A percentile compares a stretch with the other conserved stretches of the same genome.
phyloP scores from a whole-genome alignment of 30 jellyfish, hydroid and myxozoan genomes.

The Chrysaora quinquecirrha region DNA sequence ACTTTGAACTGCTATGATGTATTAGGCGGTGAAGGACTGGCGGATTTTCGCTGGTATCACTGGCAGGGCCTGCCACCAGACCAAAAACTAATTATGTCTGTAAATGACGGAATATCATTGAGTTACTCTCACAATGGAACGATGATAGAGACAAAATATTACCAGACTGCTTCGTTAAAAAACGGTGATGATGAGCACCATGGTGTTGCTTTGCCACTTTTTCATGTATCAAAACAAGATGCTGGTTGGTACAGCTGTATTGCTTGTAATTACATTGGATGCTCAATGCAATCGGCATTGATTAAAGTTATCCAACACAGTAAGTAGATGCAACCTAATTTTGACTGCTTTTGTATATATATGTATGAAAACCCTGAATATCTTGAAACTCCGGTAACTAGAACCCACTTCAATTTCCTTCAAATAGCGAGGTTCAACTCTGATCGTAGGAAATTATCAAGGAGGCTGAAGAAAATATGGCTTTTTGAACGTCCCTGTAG shows the following conservation, averaged over 20 bases:
- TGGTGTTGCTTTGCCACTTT: conserved; percentile 79
- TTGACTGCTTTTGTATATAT: no score
- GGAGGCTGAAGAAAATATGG: no score
- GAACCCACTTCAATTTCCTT: no score
- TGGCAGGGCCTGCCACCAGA: conserved; percentile 78
- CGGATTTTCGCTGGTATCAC: conserved; percentile 90
- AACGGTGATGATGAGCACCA: conserved; percentile 29
- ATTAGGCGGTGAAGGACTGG: conserved; percentile 74
- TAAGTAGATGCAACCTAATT: no score
- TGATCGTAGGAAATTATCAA: no score
- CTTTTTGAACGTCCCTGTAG: no score
- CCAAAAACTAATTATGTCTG: conserved; percentile 7
- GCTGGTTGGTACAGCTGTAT: conserved; percentile 92
- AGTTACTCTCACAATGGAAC: conserved; percentile 44
- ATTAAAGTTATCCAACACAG: conserved; percentile 29
- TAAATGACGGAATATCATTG: conserved; percentile 27
- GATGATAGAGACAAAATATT: conserved; percentile 38
- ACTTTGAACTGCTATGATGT: conserved; percentile 84
- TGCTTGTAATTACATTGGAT: conserved; percentile 89
- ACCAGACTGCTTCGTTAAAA: conserved; percentile 27
- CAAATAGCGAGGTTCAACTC: no score
- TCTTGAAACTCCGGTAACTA: no score
- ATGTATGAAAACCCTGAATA: no score
- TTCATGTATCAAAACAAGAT: conserved; percentile 54
- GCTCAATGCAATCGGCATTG: conserved; percentile 64